Base-by-base conservation (phyloP, 2,113 vertebrate genomes). In the Lampris incognitus region DNA sequence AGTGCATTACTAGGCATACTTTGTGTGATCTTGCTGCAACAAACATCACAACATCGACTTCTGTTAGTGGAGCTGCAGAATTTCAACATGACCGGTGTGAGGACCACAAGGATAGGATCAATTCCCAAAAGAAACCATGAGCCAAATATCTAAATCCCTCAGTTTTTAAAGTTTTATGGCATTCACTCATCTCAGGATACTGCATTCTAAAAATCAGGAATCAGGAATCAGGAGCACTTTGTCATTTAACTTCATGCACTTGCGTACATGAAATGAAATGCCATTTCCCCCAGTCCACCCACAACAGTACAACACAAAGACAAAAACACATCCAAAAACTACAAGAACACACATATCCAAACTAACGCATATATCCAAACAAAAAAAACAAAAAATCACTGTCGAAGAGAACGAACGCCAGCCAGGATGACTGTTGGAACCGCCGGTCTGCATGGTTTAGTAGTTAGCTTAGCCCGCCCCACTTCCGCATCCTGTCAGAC, bases 101-200 rank as follows among this genome's bases (percentile, higher is more conserved):
- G 38, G 57, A 54, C 57, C 24, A 24, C 63, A 54, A 1, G 5
- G 54, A 61, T 41, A 57, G 57, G 72, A 82, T 69, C 50, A 79
- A 78, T 79, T 51, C 70, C 48, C 37, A 72, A 74, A 82, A 79
- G 59, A 44, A 74, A 77, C 81, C 69, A 67, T 36, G 60, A 65
- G 61, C 76, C 40, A 10, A 56, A 46, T 39, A 76, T 74, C 60
- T 52, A n/a, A 49, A 50, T 66, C 38, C 1, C 42, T 77, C 48
- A 60, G 36, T 50, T 59, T 57, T 5, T 38, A 8, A 57, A 9
- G 65, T 11, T n/a, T 13, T 74, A 62, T 75, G 73, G 68, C 73
- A 41, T 13, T 52, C 51, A 52, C 8, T 1, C 54, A 56, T 67
- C 4, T 77, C 65, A 59, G 9, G 73, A 64, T 24, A 58, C 66